These are phyloP conservation scores for Magallana angulata DNA, from an alignment of 1,140 invertebrate genomes.

Conservation along the genomic window DNA sequence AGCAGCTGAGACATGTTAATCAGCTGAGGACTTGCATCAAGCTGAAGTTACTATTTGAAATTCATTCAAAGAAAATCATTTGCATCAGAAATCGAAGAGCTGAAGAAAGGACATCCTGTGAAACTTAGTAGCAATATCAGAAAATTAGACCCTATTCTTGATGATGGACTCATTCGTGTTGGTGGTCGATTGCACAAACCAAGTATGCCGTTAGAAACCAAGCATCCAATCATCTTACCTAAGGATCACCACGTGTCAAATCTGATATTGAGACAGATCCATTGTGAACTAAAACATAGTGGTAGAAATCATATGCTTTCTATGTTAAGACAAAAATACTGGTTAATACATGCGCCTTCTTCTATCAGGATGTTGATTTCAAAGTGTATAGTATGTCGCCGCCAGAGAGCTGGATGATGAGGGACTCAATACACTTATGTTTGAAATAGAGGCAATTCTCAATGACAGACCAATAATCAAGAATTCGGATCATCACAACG, in stretches of 20 bases:
- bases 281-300: slow-evolving; percentile 39
- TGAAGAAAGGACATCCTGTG: neutral
- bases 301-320: slow-evolving; percentile 51
- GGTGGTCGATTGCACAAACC: slow-evolving; percentile 44
- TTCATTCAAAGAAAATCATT: neutral
- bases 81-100: neutral
- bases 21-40: neutral
- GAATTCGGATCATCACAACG: slow-evolving; percentile 14
- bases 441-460: slow-evolving; percentile 51
- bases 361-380: slow-evolving; percentile 46
- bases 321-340: slow-evolving; percentile 40
- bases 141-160: slow-evolving; percentile 51
- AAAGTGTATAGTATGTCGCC: slow-evolving; percentile 55
- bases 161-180: slow-evolving; percentile 51
- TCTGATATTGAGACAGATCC: no score
- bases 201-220: slow-evolving; percentile 31
- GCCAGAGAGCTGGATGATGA: slow-evolving; percentile 53
- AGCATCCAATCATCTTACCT: slow-evolving; percentile 57
- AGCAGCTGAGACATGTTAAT: neutral
- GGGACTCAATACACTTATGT: slow-evolving; percentile 54
- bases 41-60: neutral
- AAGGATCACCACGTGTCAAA: slow-evolving; percentile 40
- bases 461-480: slow-evolving; percentile 50
- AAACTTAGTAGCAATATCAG: slow-evolving; percentile 13
- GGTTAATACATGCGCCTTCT: slow-evolving; percentile 47